These are phyloP conservation scores for Gymnothorax reevesii DNA, from an alignment of 2,797 vertebrate species.

Conservation along the genomic window DNA sequence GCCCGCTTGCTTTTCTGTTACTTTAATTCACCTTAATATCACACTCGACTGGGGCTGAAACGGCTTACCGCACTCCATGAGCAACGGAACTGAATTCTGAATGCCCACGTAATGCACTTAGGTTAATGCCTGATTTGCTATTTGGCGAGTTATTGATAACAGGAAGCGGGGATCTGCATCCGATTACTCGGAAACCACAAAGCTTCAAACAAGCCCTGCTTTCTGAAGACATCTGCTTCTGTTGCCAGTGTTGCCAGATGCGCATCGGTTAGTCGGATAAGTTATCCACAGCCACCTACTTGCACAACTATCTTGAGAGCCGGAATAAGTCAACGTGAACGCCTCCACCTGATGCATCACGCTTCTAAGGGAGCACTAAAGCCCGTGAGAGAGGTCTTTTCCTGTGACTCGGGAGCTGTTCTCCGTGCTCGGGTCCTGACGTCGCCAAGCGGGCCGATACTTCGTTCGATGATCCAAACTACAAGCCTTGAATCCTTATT, in stretches of 20 bases:
- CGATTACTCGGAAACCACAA: slow-evolving; percentile 19
- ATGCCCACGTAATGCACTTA: background rate
- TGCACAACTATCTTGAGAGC: background rate
- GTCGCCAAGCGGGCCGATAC: background rate
- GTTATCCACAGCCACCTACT: background rate
- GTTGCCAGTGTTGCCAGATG: background rate
- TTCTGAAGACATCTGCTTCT: background rate
- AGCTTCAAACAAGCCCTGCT: background rate
- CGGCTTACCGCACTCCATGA: background rate
- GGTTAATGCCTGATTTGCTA: background rate
- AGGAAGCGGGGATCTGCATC: slow-evolving; percentile 14
- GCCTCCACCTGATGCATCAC: slow-evolving; percentile 34
- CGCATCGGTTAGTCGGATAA: background rate
- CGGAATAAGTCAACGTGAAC: background rate
- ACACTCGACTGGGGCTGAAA: background rate
- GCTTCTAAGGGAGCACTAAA: slow-evolving; percentile 11
- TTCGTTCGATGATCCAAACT: slow-evolving; percentile 23
- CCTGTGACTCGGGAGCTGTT: slow-evolving; percentile 9
- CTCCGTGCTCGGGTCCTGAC: slow-evolving; percentile 9
- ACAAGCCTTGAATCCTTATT: background rate
- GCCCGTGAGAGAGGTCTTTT: background rate
- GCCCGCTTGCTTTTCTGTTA: background rate
- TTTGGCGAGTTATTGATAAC: slow-evolving; percentile 7
- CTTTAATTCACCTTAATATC: background rate
- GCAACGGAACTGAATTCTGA: background rate